These are phyloP conservation scores for Jaculus jaculus DNA, from an alignment of 2,113 vertebrate genomes.

Conservation along the genomic window DNA sequence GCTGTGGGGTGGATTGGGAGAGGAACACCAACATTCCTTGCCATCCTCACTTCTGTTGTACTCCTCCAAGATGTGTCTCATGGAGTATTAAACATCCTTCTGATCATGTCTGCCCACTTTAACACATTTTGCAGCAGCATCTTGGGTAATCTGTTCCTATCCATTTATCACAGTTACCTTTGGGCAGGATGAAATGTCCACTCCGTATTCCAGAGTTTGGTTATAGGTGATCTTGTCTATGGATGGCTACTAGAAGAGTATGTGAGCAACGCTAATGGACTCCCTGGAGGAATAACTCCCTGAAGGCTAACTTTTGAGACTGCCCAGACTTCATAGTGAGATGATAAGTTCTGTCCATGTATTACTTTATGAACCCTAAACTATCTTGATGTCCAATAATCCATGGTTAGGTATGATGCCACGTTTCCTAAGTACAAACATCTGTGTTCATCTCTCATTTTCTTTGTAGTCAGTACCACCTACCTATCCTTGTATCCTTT, in stretches of 20 bases:
- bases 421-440: neutral
- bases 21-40: neutral
- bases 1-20: neutral
- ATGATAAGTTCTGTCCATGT: neutral
- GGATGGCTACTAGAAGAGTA: neutral
- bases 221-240: neutral
- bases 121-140: neutral
- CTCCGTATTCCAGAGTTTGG: neutral
- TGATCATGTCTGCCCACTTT: neutral
- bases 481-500: neutral
- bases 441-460: conserved; percentile 28
- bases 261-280: neutral
- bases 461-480: neutral
- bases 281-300: conserved; percentile 32
- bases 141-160: neutral
- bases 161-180: neutral
- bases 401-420: neutral
- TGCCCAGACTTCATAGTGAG: neutral
- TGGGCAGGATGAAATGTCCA: neutral
- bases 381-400: neutral
- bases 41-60: neutral
- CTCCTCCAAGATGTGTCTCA: neutral
- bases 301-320: neutral
- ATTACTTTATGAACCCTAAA: neutral
- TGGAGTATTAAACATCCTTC: neutral